Percentiles rank a stretch among this genome's conserved stretches.
These are phyloP conservation scores for Tetrao urogallus DNA, from an alignment of 2,113 vertebrate genomes.

Conservation along the genomic window DNA sequence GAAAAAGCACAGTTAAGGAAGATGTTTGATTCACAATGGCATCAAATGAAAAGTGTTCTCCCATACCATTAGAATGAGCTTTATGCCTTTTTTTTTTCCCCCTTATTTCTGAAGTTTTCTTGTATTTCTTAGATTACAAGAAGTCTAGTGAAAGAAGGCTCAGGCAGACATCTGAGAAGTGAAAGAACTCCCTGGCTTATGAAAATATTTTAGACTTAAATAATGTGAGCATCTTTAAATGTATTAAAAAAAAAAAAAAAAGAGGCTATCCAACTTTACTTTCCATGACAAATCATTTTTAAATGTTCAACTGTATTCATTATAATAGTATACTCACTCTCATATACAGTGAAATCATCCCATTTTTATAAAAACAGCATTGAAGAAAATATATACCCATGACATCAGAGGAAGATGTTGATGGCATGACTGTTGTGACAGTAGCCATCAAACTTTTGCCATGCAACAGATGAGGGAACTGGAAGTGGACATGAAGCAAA, in stretches of 20 bases:
- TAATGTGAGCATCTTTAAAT: neutral
- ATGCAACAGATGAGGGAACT: too few species aligned
- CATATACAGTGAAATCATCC: neutral
- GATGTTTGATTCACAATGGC: neutral
- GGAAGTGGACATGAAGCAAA: too few species aligned
- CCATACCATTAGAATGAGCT: neutral
- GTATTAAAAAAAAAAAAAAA: neutral
- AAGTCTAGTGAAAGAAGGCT: neutral
- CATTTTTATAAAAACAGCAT: neutral
- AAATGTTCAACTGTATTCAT: neutral
- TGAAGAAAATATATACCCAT: neutral
- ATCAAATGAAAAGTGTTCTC: neutral
- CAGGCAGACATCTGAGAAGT: neutral
- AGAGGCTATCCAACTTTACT: neutral
- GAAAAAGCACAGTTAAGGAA: neutral
- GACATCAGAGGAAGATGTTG: too few species aligned
- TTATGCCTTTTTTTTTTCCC: fast-evolving
- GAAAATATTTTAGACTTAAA: neutral
- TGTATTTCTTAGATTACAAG: neutral
- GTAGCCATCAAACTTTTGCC: too few species aligned
- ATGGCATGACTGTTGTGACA: too few species aligned
- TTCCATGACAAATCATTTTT: neutral
- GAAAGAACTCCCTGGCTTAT: neutral
- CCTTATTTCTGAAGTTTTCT: neutral
- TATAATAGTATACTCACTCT: neutral